phyloP scores from a whole-genome alignment of 2,888 invertebrate genomes.

The Apodemia mormo region DNA sequence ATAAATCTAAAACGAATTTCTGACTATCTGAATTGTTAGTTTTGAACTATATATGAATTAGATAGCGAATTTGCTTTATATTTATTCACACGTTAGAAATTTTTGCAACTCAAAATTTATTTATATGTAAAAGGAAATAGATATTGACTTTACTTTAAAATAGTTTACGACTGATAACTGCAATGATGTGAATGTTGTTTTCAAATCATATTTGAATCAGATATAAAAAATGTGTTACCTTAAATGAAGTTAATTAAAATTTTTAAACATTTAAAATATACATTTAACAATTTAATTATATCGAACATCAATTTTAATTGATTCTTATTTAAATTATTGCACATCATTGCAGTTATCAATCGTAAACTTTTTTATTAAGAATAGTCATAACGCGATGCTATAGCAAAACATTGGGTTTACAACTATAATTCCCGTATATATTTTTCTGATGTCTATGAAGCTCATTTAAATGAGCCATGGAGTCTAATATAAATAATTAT shows the following conservation, averaged over 20 bases:
- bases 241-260: too few relatives aligned
- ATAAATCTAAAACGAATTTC: background rate
- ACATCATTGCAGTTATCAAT: background rate
- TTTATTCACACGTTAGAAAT: background rate
- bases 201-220: too few relatives aligned
- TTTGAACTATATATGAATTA: background rate
- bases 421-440: background rate
- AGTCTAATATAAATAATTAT: background rate
- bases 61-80: constrained; percentile 5
- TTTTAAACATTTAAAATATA: too few relatives aligned
- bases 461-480: background rate
- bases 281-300: too few relatives aligned
- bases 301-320: too few relatives aligned
- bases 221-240: too few relatives aligned
- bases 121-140: background rate
- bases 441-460: constrained; percentile 3
- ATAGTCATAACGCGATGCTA: background rate
- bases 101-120: constrained; percentile 3
- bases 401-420: background rate
- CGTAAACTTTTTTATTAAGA: background rate
- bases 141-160: background rate
- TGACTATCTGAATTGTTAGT: background rate
- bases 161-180: background rate
- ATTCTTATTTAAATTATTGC: too few relatives aligned
- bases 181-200: too few relatives aligned